Evolutionary conservation across 1,140 invertebrate species (phyloP).

Genomic region (Leguminivora glycinivorella): DNA sequence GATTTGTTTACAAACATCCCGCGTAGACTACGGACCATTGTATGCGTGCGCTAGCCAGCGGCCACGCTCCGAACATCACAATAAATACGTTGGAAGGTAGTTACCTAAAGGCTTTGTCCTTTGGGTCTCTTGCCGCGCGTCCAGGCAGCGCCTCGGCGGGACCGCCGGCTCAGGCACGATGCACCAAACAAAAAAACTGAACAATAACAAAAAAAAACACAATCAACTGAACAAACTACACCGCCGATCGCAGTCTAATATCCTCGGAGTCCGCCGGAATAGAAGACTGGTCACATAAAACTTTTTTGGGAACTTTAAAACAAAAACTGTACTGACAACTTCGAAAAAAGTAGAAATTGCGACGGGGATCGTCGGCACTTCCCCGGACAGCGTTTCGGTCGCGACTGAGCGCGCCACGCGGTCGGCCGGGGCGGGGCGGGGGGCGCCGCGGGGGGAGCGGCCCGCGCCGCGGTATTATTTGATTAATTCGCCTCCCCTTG

Average conservation of each 20-base stretch:
- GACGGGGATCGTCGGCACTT: conserved; percentile 69
- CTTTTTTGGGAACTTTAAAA: conserved; percentile 72
- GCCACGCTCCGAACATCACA: neutral
- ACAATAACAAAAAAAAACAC: conserved; percentile 75
- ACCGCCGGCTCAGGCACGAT: conserved; percentile 68
- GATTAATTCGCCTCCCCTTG: conserved; percentile 78
- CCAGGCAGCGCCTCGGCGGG: conserved; percentile 67
- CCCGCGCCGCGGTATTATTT: conserved; percentile 75
- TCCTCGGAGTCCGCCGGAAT: conserved; percentile 62
- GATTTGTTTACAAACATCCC: conserved; percentile 46
- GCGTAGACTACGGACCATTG: conserved; percentile 34
- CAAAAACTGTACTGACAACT: conserved; percentile 73
- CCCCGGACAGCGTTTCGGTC: conserved; percentile 66
- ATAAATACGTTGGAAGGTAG: conserved; percentile 32
- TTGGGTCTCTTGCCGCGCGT: conserved; percentile 63
- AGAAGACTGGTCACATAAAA: conserved; percentile 69
- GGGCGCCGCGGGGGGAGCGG: conserved; percentile 52
- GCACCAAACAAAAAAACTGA: conserved; percentile 78
- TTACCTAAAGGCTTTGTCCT: conserved; percentile 76
- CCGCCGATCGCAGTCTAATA: conserved; percentile 61
- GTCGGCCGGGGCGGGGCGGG: conserved; percentile 56
- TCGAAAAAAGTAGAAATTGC: conserved; percentile 75
- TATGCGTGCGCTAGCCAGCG: conserved; percentile 2
- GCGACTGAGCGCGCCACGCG: conserved; percentile 70
- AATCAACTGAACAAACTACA: conserved; percentile 72